phyloP scores from a whole-genome alignment of 2,113 vertebrate genomes.

The Chaenogobius annularis region DNA sequence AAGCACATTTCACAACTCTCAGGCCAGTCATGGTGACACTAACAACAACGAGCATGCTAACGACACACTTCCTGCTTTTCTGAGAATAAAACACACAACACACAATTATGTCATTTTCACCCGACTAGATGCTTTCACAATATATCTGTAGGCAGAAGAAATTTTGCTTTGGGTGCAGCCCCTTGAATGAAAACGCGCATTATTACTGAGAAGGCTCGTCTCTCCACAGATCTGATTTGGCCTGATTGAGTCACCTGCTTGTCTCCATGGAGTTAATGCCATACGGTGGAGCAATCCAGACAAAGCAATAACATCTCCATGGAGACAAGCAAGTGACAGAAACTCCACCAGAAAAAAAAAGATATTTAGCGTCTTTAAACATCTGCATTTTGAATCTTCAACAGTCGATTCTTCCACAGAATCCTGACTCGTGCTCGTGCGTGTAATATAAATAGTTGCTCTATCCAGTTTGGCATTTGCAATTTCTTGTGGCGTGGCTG shows the following conservation, averaged over 20 bases:
- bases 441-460: slow-evolving; percentile 1
- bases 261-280: neutral
- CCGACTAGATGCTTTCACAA: too few relatives aligned
- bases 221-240: neutral
- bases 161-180: too few relatives aligned
- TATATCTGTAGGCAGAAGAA: too few relatives aligned
- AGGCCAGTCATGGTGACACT: too few relatives aligned
- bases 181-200: too few relatives aligned
- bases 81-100: too few relatives aligned
- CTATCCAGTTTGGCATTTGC: neutral
- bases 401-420: neutral
- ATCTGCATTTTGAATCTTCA: neutral
- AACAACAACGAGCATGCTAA: too few relatives aligned
- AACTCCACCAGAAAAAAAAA: neutral
- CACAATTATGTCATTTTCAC: too few relatives aligned
- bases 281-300: neutral
- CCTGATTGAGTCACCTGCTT: neutral
- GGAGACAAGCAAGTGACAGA: neutral
- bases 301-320: neutral
- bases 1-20: too few relatives aligned
- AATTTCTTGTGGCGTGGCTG: slow-evolving; percentile 4
- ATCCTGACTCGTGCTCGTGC: neutral
- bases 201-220: too few relatives aligned
- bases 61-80: too few relatives aligned
- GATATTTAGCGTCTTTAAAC: neutral